phyloP scores from a whole-genome alignment of 92 coral and sea anemone species.

The Porites lobata region DNA sequence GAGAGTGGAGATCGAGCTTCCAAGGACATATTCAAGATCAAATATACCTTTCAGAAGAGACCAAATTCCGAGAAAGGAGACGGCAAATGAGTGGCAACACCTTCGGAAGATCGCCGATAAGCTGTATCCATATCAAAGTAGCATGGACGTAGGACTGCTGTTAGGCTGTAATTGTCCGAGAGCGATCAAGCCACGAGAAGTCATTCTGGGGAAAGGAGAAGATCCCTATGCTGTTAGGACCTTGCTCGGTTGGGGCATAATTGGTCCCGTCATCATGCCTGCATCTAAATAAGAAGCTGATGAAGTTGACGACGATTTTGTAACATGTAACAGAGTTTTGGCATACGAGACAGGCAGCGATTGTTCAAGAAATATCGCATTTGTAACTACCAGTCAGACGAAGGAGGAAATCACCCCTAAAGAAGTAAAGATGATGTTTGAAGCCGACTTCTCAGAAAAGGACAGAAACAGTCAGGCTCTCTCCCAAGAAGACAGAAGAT shows the following conservation, averaged over 20 bases:
- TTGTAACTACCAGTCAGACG: no score
- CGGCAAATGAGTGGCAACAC: background rate
- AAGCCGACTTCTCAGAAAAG: no score
- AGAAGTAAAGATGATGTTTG: no score
- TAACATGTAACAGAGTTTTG: no score
- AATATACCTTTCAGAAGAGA: conserved; percentile 1
- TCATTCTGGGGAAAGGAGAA: conserved; percentile 10
- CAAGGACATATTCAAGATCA: conserved; percentile 27
- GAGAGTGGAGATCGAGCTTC: conserved; percentile 17
- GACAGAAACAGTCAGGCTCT: no score
- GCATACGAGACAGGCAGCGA: no score
- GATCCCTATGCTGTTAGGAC: conserved; percentile 39
- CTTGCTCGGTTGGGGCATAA: conserved; percentile 53
- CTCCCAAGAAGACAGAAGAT: no score
- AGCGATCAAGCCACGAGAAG: conserved; percentile 53
- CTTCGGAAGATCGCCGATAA: background rate
- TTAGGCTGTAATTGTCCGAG: conserved; percentile 45
- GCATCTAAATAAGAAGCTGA: no score
- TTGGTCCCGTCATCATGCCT: conserved; percentile 31
- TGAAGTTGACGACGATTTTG: no score
- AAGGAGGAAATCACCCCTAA: no score
- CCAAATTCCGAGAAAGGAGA: conserved; percentile 4
- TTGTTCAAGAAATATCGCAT: no score
- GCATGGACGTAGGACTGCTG: conserved; percentile 5
- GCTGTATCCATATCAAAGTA: background rate